Conservation (phyloP, 2,797 vertebrate species). For the Yasuhikotakia modesta region DNA sequence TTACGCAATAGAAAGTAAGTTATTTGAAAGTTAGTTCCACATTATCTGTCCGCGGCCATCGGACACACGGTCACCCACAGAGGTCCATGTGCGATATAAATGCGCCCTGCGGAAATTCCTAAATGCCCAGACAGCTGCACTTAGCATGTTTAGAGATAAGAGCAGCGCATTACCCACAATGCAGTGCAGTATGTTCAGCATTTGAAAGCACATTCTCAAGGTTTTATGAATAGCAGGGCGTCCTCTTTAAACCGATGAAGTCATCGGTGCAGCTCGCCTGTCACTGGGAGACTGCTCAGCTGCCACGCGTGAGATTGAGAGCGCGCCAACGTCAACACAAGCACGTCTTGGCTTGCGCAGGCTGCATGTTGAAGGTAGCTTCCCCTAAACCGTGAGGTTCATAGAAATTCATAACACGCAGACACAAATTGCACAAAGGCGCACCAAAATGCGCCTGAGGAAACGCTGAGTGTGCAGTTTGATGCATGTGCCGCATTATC, state of each 20-base stretch:
- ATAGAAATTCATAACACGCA: background rate
- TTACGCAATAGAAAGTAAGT: background rate
- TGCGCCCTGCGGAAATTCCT: constrained; percentile 12
- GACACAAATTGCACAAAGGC: background rate
- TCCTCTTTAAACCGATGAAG: constrained; percentile 22
- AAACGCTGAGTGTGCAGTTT: background rate
- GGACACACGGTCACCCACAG: background rate
- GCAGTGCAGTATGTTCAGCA: background rate
- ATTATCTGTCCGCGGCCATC: background rate
- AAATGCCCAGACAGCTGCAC: constrained; percentile 14
- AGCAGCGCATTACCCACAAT: background rate
- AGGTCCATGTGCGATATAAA: constrained; percentile 26
- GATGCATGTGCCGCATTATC: background rate
- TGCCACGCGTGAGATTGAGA: constrained; percentile 62
- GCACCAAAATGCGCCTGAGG: background rate
- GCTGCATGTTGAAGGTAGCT: background rate
- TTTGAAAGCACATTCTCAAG: constrained; percentile 7
- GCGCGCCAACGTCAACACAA: constrained; percentile 67
- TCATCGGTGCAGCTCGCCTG: constrained; percentile 42
- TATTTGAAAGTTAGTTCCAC: background rate
- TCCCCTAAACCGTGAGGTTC: background rate
- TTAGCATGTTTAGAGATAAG: background rate
- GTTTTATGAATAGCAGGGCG: constrained; percentile 13
- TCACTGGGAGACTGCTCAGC: constrained; percentile 53
- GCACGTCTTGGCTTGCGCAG: constrained; percentile 63